A percentile compares a stretch with the other conserved stretches of the same genome.
Evolutionary conservation across 1,140 invertebrate genomes (phyloP).

Genomic region (Bombyx mandarina): DNA sequence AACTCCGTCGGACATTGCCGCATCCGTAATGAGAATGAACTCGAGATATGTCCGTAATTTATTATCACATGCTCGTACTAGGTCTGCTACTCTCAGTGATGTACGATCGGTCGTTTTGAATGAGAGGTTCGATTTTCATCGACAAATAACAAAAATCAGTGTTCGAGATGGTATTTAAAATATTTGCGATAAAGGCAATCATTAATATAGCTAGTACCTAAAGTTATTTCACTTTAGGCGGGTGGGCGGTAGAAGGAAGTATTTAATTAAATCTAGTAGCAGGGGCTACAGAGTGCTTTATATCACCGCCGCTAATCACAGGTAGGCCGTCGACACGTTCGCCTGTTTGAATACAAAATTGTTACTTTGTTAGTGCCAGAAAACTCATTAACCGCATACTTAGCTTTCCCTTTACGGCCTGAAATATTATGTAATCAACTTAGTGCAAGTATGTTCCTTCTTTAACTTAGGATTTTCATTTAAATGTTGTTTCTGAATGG

Average conservation of each 20-base stretch:
- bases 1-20: slow-evolving; percentile 65
- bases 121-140: not conserved
- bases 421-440: too few species aligned
- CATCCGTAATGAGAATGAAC: slow-evolving; percentile 67
- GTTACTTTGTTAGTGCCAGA: slow-evolving; percentile 32
- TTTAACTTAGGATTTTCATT: too few species aligned
- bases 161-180: slow-evolving; percentile 4
- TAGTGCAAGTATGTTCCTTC: too few species aligned
- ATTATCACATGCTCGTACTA: slow-evolving; percentile 51
- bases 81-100: not conserved
- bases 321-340: slow-evolving; percentile 48
- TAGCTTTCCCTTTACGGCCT: not conserved
- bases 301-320: slow-evolving; percentile 55
- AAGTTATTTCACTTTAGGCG: slow-evolving; percentile 41
- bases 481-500: too few species aligned
- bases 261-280: slow-evolving; percentile 64
- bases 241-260: slow-evolving; percentile 54
- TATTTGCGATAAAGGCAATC: slow-evolving; percentile 18
- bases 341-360: slow-evolving; percentile 43
- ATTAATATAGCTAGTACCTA: slow-evolving; percentile 26
- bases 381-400: slow-evolving; percentile 22
- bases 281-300: slow-evolving; percentile 33
- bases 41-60: slow-evolving; percentile 64
- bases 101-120: not conserved
- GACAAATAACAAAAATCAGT: not conserved